Evolutionary conservation across 2,113 vertebrate species (phyloP).

Genomic region (Psephotus haematonotus): DNA sequence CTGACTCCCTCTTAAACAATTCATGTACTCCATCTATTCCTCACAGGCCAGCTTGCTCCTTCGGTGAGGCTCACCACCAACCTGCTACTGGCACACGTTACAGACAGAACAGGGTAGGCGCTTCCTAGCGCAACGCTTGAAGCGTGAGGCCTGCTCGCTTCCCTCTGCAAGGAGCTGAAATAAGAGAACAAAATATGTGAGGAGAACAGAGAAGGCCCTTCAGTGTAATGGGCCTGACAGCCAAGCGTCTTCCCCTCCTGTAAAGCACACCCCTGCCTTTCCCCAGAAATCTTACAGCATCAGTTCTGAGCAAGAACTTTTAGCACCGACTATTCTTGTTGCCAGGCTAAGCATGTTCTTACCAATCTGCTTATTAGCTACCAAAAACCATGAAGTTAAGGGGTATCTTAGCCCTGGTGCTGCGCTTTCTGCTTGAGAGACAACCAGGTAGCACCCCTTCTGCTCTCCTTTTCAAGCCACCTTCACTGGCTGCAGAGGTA

Average conservation of each 20-base stretch:
- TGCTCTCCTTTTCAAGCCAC: background rate
- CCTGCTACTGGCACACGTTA: background rate
- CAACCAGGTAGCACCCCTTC: rapidly evolving
- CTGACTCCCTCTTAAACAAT: conserved; percentile 55
- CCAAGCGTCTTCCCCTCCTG: background rate
- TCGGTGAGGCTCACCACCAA: rapidly evolving
- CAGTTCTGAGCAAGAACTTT: background rate
- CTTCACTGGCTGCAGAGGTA: background rate
- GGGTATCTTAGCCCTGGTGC: background rate
- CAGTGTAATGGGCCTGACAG: background rate
- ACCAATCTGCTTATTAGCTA: background rate
- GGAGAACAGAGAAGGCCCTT: background rate
- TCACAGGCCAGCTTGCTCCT: background rate
- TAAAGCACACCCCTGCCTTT: background rate
- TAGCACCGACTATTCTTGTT: background rate
- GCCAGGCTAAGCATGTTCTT: background rate
- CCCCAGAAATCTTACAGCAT: background rate
- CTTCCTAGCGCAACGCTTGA: rapidly evolving
- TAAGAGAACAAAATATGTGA: background rate
- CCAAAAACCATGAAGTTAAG: background rate
- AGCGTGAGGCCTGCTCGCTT: background rate
- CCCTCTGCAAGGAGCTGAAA: background rate
- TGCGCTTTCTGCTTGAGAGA: background rate
- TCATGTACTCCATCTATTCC: background rate
- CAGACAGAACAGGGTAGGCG: rapidly evolving